Base-by-base conservation (phyloP, 2,797 vertebrate species). In the Ptychadena robeensis region DNA sequence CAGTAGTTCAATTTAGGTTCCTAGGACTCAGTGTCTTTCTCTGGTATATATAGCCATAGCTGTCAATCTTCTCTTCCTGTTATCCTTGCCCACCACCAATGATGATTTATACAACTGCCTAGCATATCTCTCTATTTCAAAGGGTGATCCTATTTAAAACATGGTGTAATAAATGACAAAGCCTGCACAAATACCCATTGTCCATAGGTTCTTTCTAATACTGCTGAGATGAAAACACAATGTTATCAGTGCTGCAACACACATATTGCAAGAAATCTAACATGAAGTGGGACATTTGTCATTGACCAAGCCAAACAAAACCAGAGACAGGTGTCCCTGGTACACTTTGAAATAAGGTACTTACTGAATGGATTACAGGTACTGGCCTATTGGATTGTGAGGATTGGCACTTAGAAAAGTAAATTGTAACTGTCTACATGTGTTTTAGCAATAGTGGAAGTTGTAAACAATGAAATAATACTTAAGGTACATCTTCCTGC, bases 41-140 rank as follows among this genome's bases (percentile, higher is more conserved):
- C 44, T 1, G 44, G 44, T 53, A 22, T 53, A 22, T 53, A 53
- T 53, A 53, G n/a, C 44, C 15, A 48, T 18, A 4, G 44, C 14
- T 48, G 15, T 1, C 15, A 4, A 53, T 53, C 44, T 53, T 15
- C 44, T 7, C 7, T 18, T 22, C 5, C 1, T 18, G 8, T 1
- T 53, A 15, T 53, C 44, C 44, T 53, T 53, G 40, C 40, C n/a
- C 15, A 18, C 40, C 1, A 67, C n/a, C 7, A 44, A n/a, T 25
- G 10, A 27, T 63, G 68, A 79, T 79, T 83, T 83, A 74, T 73
- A 37, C 35, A 30, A 27, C 32, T 9, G 31, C 8, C 22, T 73
- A 1, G n/a, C 37, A 32, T 66, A 73, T 73, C 75, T 79, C 82
- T 73, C 11, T 22, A 68, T 73, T 38, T 38, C 70, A 83, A 67